Evolutionary conservation across 92 coral and sea anemone species (phyloP).

Genomic region (Micromussa lordhowensis): DNA sequence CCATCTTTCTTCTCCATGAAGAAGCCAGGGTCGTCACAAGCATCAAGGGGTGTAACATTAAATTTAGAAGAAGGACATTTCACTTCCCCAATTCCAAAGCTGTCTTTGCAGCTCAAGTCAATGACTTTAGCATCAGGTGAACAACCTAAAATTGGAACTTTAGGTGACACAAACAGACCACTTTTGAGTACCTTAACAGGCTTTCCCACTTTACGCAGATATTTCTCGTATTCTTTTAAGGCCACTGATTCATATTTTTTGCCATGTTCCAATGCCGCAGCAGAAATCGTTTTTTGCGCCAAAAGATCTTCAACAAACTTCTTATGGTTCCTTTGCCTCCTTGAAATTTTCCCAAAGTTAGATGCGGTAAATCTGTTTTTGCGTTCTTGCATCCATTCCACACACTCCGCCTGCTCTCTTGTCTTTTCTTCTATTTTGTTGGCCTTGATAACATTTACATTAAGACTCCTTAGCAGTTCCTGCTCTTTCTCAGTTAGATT

Average conservation of each 20-base stretch:
- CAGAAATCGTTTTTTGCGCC: constrained; percentile 32
- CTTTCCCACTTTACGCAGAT: constrained; percentile 39
- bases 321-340: constrained; percentile 50
- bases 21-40: constrained; percentile 65
- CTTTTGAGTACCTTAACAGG: constrained; percentile 55
- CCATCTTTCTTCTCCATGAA: constrained; percentile 52
- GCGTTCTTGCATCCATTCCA: constrained; percentile 60
- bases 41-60: constrained; percentile 65
- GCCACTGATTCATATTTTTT: too few species aligned
- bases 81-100: constrained; percentile 70
- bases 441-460: constrained; percentile 50
- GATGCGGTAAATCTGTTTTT: constrained; percentile 64
- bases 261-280: constrained; percentile 67
- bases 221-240: too few species aligned
- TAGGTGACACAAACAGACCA: constrained; percentile 64
- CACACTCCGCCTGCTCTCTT: constrained; percentile 52
- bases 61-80: constrained; percentile 66
- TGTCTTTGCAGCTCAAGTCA: constrained; percentile 48
- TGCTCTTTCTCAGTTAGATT: constrained; percentile 40
- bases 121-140: constrained; percentile 73
- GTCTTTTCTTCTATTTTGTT: constrained; percentile 61
- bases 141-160: too few species aligned
- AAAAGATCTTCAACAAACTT: constrained; percentile 61
- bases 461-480: constrained; percentile 49
- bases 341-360: too few species aligned